These are phyloP conservation scores for Archivesica marissinica DNA, from an alignment of 1,140 invertebrate species.

Conservation along the genomic window DNA sequence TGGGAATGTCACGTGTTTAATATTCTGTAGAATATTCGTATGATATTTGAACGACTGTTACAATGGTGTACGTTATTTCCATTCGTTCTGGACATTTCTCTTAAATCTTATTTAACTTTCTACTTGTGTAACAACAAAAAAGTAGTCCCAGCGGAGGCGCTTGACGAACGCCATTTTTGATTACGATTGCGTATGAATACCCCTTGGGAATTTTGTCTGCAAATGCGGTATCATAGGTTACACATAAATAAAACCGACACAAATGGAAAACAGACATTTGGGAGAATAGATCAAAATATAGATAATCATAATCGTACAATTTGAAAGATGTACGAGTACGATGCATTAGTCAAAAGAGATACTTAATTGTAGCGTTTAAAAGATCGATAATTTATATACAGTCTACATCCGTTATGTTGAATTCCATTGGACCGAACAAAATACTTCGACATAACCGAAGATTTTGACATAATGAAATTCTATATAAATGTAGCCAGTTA, in stretches of 20 bases:
- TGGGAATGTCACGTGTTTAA: neutral
- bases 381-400: neutral
- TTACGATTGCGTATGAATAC: neutral
- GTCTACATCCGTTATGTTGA: neutral
- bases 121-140: neutral
- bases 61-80: neutral
- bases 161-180: neutral
- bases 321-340: neutral
- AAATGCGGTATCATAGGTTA: neutral
- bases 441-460: too few species aligned
- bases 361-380: neutral
- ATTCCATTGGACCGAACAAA: neutral
- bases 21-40: neutral
- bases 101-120: constrained; percentile 23
- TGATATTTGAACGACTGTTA: neutral
- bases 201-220: neutral
- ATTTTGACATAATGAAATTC: too few species aligned
- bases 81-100: neutral
- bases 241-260: neutral
- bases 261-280: constrained; percentile 3
- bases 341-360: neutral
- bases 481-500: too few species aligned
- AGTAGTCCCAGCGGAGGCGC: neutral
- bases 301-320: neutral
- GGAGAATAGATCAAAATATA: neutral